A percentile compares a stretch with the other conserved stretches of the same genome.
These are phyloP conservation scores for Stenodema calcarata DNA, from an alignment of 2,888 invertebrate genomes.

Conservation along the genomic window DNA sequence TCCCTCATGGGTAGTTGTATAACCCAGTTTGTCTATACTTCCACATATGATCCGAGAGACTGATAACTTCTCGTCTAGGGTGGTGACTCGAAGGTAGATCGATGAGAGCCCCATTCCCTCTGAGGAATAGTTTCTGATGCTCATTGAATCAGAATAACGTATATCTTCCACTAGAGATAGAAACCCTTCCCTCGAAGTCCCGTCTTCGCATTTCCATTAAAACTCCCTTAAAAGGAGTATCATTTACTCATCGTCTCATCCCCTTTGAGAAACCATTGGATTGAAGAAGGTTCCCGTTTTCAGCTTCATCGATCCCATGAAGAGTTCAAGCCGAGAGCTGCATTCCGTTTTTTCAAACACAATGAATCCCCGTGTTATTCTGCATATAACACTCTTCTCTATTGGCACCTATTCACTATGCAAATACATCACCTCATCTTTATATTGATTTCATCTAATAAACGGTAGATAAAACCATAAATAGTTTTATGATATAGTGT, in stretches of 20 bases:
- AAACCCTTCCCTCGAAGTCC: background rate
- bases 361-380: background rate
- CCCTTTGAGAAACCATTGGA: background rate
- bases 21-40: background rate
- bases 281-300: background rate
- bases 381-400: background rate
- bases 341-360: background rate
- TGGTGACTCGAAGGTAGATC: background rate
- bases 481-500: too few species aligned
- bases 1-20: background rate
- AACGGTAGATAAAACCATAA: too few species aligned
- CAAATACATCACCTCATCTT: background rate
- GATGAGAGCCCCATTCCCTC: background rate
- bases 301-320: background rate
- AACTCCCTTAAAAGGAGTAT: background rate
- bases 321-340: background rate
- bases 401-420: background rate
- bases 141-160: background rate
- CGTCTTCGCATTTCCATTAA: background rate
- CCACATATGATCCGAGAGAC: background rate
- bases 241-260: background rate
- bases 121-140: background rate
- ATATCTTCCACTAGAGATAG: background rate
- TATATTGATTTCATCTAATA: background rate
- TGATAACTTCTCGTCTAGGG: background rate